A percentile compares a stretch with the other conserved stretches of the same genome.
Conservation (phyloP, 2,888 invertebrate genomes). For the Theretra japonica region DNA sequence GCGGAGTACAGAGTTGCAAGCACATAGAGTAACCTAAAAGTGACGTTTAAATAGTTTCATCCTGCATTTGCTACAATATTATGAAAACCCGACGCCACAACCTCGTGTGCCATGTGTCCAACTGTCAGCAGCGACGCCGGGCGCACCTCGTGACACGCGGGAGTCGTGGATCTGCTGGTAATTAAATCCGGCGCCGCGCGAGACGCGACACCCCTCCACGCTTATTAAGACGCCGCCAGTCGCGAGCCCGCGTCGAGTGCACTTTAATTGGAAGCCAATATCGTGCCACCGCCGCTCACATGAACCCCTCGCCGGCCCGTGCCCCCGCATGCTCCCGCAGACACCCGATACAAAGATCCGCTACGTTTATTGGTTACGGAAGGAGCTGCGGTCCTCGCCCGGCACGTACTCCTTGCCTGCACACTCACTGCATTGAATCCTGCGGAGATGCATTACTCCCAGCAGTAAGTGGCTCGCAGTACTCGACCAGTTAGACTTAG, state of each 20-base stretch:
- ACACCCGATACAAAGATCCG: not conserved
- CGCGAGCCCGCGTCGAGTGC: constrained; percentile 13
- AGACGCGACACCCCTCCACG: not conserved
- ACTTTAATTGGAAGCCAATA: constrained; percentile 24
- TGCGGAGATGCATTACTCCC: not conserved
- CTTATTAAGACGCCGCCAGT: constrained; percentile 12
- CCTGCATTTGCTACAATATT: not conserved
- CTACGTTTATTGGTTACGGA: not conserved
- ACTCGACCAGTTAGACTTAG: too few relatives aligned
- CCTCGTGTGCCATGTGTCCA: not conserved
- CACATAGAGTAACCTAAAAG: not conserved
- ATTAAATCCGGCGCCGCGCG: not conserved
- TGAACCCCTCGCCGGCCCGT: not conserved
- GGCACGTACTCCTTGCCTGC: not conserved
- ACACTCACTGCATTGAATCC: not conserved
- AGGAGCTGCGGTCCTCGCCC: not conserved
- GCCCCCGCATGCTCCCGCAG: not conserved
- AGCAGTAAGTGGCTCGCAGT: too few relatives aligned
- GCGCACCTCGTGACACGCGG: not conserved
- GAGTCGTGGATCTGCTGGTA: not conserved
- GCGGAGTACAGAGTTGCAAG: too few relatives aligned
- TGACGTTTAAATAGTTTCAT: not conserved
- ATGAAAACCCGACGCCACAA: too few relatives aligned
- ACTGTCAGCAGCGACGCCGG: not conserved
- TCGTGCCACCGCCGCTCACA: not conserved